Evolutionary conservation across 2,113 vertebrate genomes (phyloP), one percentile per base, ranked within the genome.

Genomic region (Pteruthius melanotis): DNA sequence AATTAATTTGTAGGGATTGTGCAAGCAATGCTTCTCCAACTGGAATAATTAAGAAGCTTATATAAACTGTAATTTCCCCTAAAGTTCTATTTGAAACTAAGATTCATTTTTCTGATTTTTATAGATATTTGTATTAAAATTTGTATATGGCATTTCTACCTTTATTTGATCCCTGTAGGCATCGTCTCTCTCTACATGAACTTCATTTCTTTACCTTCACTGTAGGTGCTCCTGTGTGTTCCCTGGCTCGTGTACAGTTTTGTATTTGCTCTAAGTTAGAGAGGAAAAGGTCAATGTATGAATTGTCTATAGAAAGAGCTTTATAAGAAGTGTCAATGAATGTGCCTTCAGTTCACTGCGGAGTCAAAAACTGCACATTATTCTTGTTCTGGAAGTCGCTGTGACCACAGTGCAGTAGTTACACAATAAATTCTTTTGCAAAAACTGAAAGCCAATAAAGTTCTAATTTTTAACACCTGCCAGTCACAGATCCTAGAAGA

Each of bases 381-480:
- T 74, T 28, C 71, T 63, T 70, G 77, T 90, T 81, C 84, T 63
- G 54, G 10, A 66, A 52, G 84, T 69, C 3, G 15, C 84, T 64
- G 87, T 80, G 53, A 65, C 26, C 82, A 70, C 84, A 69, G 61
- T 39, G 13, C 16, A 7, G 76, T 69, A 90, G 59, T 81, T 66
- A 87, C 86, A 96, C 84, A 97, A 96, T 97, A 97, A 97, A 97
- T 52, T 66, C 74, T 94, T 96, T 89, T 95, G 81, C 90, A 89
- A 75, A 74, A 89, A 80, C 54, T 27, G 23, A 24, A 59, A 88
- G 33, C 9, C 11, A 35, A 10, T 2, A 0, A 20, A 26, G 66
- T 26, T 45, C 15, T 74, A 5, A 19, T 50, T 85, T 68, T 9
- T 65, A 57, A 37, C 33, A 50, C 31, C 49, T 27, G 12, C 5